These are phyloP conservation scores for Anoncus sp. DNA, from an alignment of 2,888 invertebrate genomes.

Conservation along the genomic window DNA sequence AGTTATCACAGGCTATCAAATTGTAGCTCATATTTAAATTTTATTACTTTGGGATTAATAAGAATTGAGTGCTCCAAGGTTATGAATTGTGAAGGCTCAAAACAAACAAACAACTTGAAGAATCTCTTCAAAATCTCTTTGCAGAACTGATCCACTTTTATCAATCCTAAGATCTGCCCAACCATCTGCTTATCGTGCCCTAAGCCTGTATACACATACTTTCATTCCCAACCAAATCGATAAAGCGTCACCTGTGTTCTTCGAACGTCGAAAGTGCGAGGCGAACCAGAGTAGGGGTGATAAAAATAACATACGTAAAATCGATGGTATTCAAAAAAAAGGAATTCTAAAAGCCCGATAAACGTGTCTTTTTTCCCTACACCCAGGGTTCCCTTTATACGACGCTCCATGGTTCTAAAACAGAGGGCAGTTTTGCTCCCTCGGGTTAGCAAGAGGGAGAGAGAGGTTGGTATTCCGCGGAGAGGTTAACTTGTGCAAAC, in stretches of 20 bases:
- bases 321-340: constrained; percentile 30
- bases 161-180: constrained; percentile 1
- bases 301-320: constrained; percentile 34
- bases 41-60: not conserved
- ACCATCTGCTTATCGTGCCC: not conserved
- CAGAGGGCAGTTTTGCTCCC: constrained; percentile 11
- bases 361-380: constrained; percentile 33
- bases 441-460: not conserved
- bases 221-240: constrained; percentile 5
- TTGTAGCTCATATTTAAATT: not conserved
- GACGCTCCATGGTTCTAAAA: constrained; percentile 5
- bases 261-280: constrained; percentile 7
- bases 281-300: not conserved
- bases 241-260: constrained; percentile 17
- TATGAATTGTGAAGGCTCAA: not conserved
- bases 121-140: not conserved
- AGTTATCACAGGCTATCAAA: too few relatives aligned
- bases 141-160: constrained; percentile 1
- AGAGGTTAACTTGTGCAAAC: constrained; percentile 59
- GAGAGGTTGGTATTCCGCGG: constrained; percentile 11
- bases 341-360: constrained; percentile 39
- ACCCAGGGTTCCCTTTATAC: not conserved
- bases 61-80: not conserved
- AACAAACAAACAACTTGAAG: not conserved
- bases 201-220: not conserved